Evolutionary conservation across 2,888 invertebrate genomes (phyloP).

Genomic region (Neocrepidodera transversa): DNA sequence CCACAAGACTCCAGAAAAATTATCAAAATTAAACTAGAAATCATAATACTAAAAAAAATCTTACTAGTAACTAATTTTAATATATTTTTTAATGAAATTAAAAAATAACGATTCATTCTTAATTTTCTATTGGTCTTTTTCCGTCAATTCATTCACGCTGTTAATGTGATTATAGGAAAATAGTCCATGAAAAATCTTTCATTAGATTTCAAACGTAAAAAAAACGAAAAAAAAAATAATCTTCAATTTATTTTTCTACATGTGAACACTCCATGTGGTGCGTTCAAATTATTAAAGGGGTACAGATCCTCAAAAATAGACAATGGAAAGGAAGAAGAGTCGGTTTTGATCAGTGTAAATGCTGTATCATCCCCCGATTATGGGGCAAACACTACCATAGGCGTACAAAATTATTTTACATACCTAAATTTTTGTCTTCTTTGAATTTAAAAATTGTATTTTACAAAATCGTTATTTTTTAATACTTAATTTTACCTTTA

Average conservation of each 20-base stretch:
- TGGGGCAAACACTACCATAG: neutral
- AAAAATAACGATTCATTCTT: no score
- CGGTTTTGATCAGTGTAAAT: conserved; percentile 4
- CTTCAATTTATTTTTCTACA: conserved; percentile 15
- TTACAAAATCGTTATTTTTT: no score
- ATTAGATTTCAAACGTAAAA: neutral
- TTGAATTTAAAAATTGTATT: no score
- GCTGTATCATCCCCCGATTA: conserved; percentile 12
- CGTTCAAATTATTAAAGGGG: neutral
- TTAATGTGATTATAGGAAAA: conserved; percentile 8
- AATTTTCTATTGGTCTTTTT: no score
- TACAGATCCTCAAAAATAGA: conserved; percentile 7
- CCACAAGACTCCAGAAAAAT: no score
- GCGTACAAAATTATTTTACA: no score
- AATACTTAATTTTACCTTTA: no score
- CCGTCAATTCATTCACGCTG: conserved; percentile 9
- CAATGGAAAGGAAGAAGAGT: conserved; percentile 17
- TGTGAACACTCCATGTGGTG: conserved; percentile 13
- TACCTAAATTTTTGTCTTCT: no score
- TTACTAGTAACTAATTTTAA: no score
- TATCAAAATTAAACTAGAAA: no score
- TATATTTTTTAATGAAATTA: no score
- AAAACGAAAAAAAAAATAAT: conserved; percentile 4
- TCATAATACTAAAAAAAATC: no score
- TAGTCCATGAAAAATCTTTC: neutral